phyloP scores from a whole-genome alignment of 2,113 vertebrate genomes.

The Hippolais icterina region DNA sequence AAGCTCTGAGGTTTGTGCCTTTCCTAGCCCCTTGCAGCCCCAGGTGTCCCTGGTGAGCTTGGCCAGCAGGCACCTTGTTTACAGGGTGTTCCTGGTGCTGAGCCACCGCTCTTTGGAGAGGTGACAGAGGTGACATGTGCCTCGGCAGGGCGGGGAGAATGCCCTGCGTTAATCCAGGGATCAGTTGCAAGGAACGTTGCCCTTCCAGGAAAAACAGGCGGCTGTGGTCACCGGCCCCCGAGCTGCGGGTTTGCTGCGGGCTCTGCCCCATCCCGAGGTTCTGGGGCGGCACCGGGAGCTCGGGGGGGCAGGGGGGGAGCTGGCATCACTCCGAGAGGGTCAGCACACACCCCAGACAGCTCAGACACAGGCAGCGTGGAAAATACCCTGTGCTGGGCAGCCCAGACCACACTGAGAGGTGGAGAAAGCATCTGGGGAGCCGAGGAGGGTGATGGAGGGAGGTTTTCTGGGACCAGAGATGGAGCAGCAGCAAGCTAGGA shows the following conservation, averaged over 20 bases:
- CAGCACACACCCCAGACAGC: background rate
- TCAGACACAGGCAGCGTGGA: background rate
- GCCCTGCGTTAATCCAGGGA: background rate
- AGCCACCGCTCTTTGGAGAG: background rate
- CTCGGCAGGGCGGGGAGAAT: background rate
- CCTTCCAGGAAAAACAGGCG: background rate
- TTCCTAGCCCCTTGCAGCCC: background rate
- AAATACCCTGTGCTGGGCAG: background rate
- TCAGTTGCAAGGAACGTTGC: rapidly evolving
- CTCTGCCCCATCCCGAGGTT: rapidly evolving
- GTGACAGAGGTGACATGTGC: background rate
- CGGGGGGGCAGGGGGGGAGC: rapidly evolving
- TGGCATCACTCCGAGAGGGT: background rate
- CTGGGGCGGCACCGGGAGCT: background rate
- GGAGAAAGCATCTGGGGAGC: background rate
- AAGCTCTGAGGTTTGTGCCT: background rate
- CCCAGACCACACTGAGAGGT: background rate
- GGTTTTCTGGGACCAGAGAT: background rate
- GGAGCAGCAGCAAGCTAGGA: background rate
- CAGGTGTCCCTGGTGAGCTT: background rate
- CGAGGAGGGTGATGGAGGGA: background rate
- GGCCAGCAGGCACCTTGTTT: background rate
- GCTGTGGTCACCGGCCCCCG: rapidly evolving
- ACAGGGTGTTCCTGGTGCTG: background rate
- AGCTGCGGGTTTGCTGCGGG: rapidly evolving